phyloP scores from a whole-genome alignment of 2,113 vertebrate species.

The Passer montanus region DNA sequence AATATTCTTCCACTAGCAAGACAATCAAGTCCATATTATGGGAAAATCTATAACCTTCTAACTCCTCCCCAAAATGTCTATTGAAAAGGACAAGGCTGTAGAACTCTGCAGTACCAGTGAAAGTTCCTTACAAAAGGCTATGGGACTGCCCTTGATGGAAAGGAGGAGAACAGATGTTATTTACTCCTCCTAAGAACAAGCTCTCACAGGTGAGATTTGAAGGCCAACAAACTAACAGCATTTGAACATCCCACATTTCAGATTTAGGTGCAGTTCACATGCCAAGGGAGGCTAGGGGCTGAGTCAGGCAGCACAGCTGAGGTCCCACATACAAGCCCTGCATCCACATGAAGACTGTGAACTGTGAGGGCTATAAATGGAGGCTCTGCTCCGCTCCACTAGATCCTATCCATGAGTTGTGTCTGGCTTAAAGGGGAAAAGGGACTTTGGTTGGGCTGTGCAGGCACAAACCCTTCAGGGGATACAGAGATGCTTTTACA shows the following conservation, averaged over 20 bases:
- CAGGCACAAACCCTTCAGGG: neutral
- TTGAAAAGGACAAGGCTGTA: neutral
- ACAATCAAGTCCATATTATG: neutral
- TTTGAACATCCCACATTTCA: neutral
- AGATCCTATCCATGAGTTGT: neutral
- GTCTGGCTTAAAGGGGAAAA: neutral
- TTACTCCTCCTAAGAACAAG: neutral
- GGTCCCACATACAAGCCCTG: neutral
- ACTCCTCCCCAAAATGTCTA: neutral
- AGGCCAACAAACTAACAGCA: neutral
- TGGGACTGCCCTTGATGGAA: neutral
- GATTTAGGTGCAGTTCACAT: neutral
- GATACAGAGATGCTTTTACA: neutral
- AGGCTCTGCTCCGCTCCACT: neutral
- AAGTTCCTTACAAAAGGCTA: neutral
- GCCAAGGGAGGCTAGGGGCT: neutral
- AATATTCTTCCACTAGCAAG: neutral
- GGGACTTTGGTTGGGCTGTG: neutral
- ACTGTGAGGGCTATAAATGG: neutral
- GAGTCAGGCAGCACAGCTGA: neutral
- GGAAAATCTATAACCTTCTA: neutral
- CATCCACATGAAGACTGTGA: fast-evolving
- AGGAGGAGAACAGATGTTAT: neutral
- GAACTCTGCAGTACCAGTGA: neutral
- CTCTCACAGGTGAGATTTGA: neutral